Percentiles rank a stretch among this genome's conserved stretches.
Evolutionary conservation across 2,113 vertebrate genomes (phyloP).

Genomic region (Isichthys henryi): DNA sequence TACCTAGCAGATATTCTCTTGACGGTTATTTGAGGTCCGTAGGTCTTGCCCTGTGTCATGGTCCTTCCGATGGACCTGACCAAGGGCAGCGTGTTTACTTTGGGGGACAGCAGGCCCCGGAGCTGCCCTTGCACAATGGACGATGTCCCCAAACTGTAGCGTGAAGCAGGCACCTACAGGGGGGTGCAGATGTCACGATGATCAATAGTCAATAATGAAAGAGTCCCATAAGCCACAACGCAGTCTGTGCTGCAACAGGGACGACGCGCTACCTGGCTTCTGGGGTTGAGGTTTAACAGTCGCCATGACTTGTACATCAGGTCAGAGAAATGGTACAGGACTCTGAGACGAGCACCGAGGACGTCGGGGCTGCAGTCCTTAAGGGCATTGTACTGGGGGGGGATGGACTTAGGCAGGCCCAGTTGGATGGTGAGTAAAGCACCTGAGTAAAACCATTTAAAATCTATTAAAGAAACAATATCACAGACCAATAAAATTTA

Average conservation of each 20-base stretch:
- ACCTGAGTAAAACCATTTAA: conserved; percentile 35
- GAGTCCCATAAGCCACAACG: neutral
- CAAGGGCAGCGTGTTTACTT: conserved; percentile 68
- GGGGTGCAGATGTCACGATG: neutral
- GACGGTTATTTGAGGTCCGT: conserved; percentile 70
- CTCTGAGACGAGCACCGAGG: conserved; percentile 58
- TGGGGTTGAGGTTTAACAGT: conserved; percentile 60
- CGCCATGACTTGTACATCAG: conserved; percentile 74
- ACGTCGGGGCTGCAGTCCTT: conserved; percentile 59
- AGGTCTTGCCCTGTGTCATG: conserved; percentile 73
- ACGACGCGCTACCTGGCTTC: conserved; percentile 45
- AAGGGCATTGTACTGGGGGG: conserved; percentile 66
- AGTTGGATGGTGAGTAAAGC: conserved; percentile 50
- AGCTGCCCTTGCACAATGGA: conserved; percentile 66
- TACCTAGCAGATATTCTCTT: conserved; percentile 68
- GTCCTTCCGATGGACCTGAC: conserved; percentile 66
- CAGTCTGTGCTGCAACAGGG: neutral
- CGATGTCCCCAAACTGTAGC: conserved; percentile 60
- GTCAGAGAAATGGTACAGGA: conserved; percentile 70
- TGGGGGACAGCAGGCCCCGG: conserved; percentile 65
- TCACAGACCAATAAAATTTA: neutral
- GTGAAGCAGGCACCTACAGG: conserved; percentile 56
- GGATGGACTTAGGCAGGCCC: conserved; percentile 58
- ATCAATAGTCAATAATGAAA: neutral
- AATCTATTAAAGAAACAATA: neutral